phyloP scores from a whole-genome alignment of 1,140 invertebrate genomes.

The Platyscapa corneri region DNA sequence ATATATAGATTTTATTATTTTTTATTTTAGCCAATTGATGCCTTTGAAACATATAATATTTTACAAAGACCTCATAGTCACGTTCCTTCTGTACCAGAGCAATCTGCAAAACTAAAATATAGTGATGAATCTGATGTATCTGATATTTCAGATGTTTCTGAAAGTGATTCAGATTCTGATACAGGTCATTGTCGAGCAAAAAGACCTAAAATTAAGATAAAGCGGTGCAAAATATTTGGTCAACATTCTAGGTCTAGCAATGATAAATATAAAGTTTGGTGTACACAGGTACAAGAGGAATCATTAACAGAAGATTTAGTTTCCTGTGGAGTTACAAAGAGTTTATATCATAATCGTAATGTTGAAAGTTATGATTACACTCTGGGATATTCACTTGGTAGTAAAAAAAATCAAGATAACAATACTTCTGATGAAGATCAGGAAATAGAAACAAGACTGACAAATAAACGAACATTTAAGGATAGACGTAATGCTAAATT shows the following conservation, averaged over 20 bases:
- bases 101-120: constrained; percentile 63
- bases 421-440: constrained; percentile 73
- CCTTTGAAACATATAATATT: constrained; percentile 68
- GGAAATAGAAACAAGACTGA: constrained; percentile 66
- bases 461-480: constrained; percentile 77
- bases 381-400: constrained; percentile 61
- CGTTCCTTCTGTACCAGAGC: constrained; percentile 53
- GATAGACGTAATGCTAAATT: constrained; percentile 78
- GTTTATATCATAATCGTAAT: constrained; percentile 73
- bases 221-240: constrained; percentile 62
- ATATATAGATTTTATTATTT: background rate
- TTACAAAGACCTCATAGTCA: constrained; percentile 64
- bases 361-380: constrained; percentile 79
- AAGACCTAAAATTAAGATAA: constrained; percentile 69
- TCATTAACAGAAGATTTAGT: constrained; percentile 77
- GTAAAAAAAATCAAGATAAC: constrained; percentile 62
- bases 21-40: constrained; percentile 61
- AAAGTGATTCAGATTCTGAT: constrained; percentile 73
- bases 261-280: constrained; percentile 80
- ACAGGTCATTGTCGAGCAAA: constrained; percentile 60
- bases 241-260: constrained; percentile 55
- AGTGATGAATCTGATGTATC: constrained; percentile 72
- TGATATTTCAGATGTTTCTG: constrained; percentile 69
- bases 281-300: constrained; percentile 78
- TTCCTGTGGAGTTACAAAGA: constrained; percentile 77